Percentiles rank a stretch among this genome's conserved stretches.
Evolutionary conservation across 2,888 invertebrate genomes (phyloP).

Genomic region (Mylabris sibirica): DNA sequence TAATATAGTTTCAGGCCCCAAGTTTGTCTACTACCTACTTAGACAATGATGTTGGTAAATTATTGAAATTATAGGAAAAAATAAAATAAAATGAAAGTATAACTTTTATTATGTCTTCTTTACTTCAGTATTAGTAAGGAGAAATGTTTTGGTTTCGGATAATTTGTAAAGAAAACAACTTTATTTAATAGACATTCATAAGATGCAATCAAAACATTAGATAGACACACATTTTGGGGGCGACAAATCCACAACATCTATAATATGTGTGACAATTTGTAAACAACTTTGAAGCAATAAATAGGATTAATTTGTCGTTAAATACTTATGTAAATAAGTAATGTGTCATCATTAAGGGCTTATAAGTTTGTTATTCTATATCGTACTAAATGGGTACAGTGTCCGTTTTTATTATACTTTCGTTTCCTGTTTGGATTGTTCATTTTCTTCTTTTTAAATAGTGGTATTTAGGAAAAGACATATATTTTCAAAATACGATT

Average conservation of each 20-base stretch:
- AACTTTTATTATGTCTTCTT: too few relatives aligned
- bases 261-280: constrained; percentile 59
- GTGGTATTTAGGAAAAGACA: constrained; percentile 6
- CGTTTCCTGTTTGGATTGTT: constrained; percentile 29
- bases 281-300: constrained; percentile 57
- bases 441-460: constrained; percentile 35
- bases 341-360: constrained; percentile 59
- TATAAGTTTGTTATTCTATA: constrained; percentile 53
- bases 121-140: too few relatives aligned
- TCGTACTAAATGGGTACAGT: constrained; percentile 47
- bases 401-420: constrained; percentile 37
- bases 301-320: constrained; percentile 54
- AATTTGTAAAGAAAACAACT: not conserved
- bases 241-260: constrained; percentile 32
- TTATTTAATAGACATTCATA: constrained; percentile 2
- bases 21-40: too few relatives aligned
- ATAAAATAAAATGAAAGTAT: too few relatives aligned
- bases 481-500: constrained; percentile 24
- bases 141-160: not conserved
- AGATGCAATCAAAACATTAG: constrained; percentile 43
- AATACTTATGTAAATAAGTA: constrained; percentile 53
- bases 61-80: too few relatives aligned
- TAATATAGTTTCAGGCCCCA: too few relatives aligned
- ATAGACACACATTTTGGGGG: constrained; percentile 32
- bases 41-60: too few relatives aligned